Conservation (phyloP, 1,140 invertebrate species). For the Venturia canescens region DNA sequence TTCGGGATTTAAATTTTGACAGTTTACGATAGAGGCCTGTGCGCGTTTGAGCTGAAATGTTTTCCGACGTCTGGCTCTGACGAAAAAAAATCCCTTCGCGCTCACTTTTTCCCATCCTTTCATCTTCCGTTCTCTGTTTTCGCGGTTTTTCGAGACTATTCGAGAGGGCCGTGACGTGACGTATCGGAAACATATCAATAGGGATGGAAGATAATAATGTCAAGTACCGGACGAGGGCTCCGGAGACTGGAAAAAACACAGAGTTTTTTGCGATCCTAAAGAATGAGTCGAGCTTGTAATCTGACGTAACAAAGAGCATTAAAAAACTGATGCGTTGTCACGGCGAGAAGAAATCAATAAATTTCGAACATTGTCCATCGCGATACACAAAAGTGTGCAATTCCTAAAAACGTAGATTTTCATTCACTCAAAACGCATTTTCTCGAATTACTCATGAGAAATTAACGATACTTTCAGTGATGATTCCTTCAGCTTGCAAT, state of each 20-base stretch:
- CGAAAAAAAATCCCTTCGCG: not conserved
- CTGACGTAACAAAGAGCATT: not conserved
- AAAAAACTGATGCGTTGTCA: not conserved
- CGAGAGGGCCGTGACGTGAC: not conserved
- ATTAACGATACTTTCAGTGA: too few relatives aligned
- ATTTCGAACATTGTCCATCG: too few relatives aligned
- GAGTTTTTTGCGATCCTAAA: too few relatives aligned
- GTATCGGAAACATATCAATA: conserved; percentile 16
- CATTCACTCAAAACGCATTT: too few relatives aligned
- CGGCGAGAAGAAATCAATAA: too few relatives aligned
- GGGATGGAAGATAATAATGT: conserved; percentile 59
- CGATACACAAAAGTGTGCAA: too few relatives aligned
- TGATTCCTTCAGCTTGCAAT: too few relatives aligned
- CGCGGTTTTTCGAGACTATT: not conserved
- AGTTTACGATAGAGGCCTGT: not conserved
- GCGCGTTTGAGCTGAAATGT: not conserved
- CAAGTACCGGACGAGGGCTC: conserved; percentile 25
- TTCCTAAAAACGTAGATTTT: too few relatives aligned
- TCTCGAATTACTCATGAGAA: too few relatives aligned
- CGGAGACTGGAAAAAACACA: not conserved
- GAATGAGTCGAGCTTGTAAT: too few relatives aligned
- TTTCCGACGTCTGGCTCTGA: not conserved
- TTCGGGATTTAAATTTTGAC: not conserved
- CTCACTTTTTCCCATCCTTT: conserved; percentile 4
- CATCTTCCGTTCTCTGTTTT: conserved; percentile 6